phyloP scores from a whole-genome alignment of 2,888 invertebrate species.

The Tenthredo mesomela region DNA sequence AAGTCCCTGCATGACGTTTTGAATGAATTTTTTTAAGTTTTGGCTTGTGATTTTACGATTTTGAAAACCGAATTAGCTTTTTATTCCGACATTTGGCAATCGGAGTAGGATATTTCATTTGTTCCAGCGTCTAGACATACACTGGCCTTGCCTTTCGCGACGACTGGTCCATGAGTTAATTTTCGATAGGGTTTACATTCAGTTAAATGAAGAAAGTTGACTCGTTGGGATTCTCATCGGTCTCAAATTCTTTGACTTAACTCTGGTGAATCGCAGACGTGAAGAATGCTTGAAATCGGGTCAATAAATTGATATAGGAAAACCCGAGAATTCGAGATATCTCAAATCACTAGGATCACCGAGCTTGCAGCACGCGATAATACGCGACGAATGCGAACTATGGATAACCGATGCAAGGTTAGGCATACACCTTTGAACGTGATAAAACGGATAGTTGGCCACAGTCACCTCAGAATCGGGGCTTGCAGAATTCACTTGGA shows the following conservation, averaged over 20 bases:
- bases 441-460: constrained; percentile 6
- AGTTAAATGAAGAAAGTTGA: not conserved
- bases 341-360: not conserved
- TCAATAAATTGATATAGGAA: not conserved
- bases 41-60: no score
- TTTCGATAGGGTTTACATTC: not conserved
- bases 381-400: constrained; percentile 9
- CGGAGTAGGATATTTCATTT: not conserved
- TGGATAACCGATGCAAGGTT: not conserved
- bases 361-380: constrained; percentile 5
- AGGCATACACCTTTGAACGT: constrained; percentile 18
- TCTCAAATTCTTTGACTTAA: not conserved
- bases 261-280: not conserved
- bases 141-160: not conserved
- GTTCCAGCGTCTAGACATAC: no score
- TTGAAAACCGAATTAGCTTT: not conserved
- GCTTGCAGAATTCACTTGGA: constrained; percentile 23
- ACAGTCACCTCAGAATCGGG: constrained; percentile 1
- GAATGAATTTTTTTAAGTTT: not conserved
- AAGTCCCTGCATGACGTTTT: not conserved
- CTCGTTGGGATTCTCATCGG: not conserved
- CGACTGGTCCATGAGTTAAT: not conserved
- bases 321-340: constrained; percentile 6
- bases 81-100: not conserved
- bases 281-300: constrained; percentile 17